These are phyloP conservation scores for Acronicta aceris DNA, from an alignment of 2,888 invertebrate species.

Conservation along the genomic window DNA sequence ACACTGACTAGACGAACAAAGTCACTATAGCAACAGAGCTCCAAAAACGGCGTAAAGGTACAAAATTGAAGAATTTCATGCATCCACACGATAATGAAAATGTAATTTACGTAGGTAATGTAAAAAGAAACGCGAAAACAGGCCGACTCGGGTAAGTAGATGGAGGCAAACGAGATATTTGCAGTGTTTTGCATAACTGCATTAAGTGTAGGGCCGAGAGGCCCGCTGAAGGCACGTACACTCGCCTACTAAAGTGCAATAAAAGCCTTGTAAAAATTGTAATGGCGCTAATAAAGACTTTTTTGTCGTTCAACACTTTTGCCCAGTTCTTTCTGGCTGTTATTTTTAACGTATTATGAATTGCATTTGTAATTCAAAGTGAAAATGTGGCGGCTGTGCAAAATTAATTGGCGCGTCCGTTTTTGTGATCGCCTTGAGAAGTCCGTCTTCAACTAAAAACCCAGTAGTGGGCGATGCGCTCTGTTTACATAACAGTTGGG, in stretches of 20 bases:
- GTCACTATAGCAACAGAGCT: background rate
- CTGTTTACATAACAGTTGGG: too few relatives aligned
- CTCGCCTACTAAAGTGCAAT: slow-evolving; percentile 68
- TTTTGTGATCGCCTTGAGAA: slow-evolving; percentile 39
- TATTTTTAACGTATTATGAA: slow-evolving; percentile 59
- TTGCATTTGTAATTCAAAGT: slow-evolving; percentile 55
- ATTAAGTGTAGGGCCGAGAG: slow-evolving; percentile 69
- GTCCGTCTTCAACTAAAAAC: slow-evolving; percentile 32
- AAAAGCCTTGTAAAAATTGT: slow-evolving; percentile 68
- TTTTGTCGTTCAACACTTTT: slow-evolving; percentile 60
- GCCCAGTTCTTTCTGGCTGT: slow-evolving; percentile 48
- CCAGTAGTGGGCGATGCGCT: slow-evolving; percentile 10
- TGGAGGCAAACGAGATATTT: slow-evolving; percentile 72
- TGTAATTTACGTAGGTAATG: slow-evolving; percentile 57
- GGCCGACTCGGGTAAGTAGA: slow-evolving; percentile 59
- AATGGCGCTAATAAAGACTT: slow-evolving; percentile 66
- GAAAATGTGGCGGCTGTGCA: slow-evolving; percentile 48
- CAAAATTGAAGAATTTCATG: slow-evolving; percentile 50
- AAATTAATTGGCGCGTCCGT: slow-evolving; percentile 51
- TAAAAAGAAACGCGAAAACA: slow-evolving; percentile 53
- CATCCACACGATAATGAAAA: slow-evolving; percentile 58
- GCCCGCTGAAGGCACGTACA: slow-evolving; percentile 72
- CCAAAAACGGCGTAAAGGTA: slow-evolving; percentile 31
- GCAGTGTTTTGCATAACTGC: slow-evolving; percentile 79
- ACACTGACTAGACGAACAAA: too few relatives aligned